Conservation (phyloP, 2,888 invertebrate genomes). For the Dasysyrphus albostriatus region DNA sequence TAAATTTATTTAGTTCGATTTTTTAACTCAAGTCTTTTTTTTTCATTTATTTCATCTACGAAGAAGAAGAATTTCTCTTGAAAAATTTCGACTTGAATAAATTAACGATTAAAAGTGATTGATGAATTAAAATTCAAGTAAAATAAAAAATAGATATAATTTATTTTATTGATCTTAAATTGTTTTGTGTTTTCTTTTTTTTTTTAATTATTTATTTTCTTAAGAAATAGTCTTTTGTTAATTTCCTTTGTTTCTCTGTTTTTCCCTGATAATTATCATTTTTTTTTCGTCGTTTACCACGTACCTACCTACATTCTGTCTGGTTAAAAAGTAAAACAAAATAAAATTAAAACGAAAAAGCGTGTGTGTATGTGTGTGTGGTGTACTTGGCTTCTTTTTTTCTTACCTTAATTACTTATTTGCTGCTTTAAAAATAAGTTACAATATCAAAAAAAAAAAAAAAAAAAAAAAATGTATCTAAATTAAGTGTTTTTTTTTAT, state of each 20-base stretch:
- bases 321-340: constrained; percentile 36
- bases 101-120: constrained; percentile 38
- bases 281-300: constrained; percentile 37
- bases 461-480: constrained; percentile 22
- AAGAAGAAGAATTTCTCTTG: constrained; percentile 20
- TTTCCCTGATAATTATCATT: constrained; percentile 26
- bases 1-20: constrained; percentile 32
- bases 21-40: background rate
- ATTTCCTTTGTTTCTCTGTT: constrained; percentile 65
- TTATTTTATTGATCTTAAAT: constrained; percentile 26
- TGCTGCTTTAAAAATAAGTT: constrained; percentile 53
- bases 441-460: constrained; percentile 1
- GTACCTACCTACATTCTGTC: constrained; percentile 45
- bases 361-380: constrained; percentile 27
- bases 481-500: constrained; percentile 48
- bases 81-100: constrained; percentile 31
- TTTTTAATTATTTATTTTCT: constrained; percentile 19
- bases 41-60: constrained; percentile 42
- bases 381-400: constrained; percentile 57
- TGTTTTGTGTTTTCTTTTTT: constrained; percentile 36
- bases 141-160: constrained; percentile 30
- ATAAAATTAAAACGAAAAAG: constrained; percentile 11
- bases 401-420: constrained; percentile 42
- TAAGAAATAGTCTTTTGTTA: constrained; percentile 40
- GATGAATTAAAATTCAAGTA: constrained; percentile 20